Conservation (phyloP, 2,113 vertebrate species). For the Neofelis nebulosa region DNA sequence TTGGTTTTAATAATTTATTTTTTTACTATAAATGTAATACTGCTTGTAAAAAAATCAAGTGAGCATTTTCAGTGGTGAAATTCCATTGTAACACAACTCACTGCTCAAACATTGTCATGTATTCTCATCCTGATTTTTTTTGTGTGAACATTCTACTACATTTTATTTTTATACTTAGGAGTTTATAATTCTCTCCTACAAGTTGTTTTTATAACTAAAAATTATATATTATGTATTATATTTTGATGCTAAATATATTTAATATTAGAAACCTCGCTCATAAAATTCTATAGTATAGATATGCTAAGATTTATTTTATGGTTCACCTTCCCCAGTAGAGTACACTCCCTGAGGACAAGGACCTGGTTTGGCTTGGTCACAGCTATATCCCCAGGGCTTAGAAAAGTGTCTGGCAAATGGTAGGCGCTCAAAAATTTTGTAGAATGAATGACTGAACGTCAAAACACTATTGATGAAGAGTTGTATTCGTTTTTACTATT, state of each 20-base stretch:
- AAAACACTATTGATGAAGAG: not conserved
- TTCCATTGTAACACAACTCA: not conserved
- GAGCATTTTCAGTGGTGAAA: not conserved
- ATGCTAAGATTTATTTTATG: not conserved
- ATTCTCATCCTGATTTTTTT: not conserved
- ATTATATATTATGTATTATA: not conserved
- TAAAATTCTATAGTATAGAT: not conserved
- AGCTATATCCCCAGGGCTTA: not conserved
- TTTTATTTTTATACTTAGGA: not conserved
- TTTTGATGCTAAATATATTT: not conserved
- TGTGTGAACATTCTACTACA: not conserved
- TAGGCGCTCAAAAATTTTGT: not conserved
- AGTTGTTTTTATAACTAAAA: slow-evolving; percentile 8
- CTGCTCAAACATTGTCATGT: not conserved
- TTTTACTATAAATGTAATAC: not conserved
- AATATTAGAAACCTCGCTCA: not conserved
- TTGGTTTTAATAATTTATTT: not conserved
- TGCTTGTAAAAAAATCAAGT: not conserved
- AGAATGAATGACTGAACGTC: not conserved
- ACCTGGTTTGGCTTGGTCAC: not conserved
- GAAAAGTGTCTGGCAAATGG: not conserved
- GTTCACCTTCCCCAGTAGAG: not conserved
- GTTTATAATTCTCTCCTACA: not conserved
- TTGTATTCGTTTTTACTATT: not conserved
- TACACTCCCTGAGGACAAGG: not conserved